Evolutionary conservation across 2,113 vertebrate genomes (phyloP), one percentile per base, ranked within the genome.

Genomic region (Solea senegalensis): DNA sequence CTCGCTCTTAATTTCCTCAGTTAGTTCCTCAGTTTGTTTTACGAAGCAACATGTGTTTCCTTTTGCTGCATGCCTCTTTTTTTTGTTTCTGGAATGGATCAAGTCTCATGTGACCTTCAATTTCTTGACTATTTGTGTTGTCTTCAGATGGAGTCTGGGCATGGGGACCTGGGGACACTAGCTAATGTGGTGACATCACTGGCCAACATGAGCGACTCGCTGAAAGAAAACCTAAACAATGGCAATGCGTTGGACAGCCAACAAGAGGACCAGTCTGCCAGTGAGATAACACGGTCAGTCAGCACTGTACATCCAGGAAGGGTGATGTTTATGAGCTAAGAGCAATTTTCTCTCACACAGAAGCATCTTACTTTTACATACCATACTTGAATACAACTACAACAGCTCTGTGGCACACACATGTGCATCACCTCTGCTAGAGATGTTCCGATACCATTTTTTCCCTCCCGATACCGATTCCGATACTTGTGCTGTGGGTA

Each of bases 181-280:
- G 98, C 97, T 78, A 99, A 97, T 73, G 98, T 99, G 62, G 97
- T 99, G 82, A 97, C 97, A 8, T 99, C 98, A 51, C 92, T 99
- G 75, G 97, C 97, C 82, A 97, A 94, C 86, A 93, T 99, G 58
- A 96, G 91, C n/a, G 92, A 93, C 50, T 90, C 91, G 2, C 81
- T 94, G 0, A 91, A 80, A 72, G 96, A 97, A 65, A 96, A 95
- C 43, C 87, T 97, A 62, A 98, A 95, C 93, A 98, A 98, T 15
- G 95, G 97, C 4, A 95, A 98, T 77, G 87, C 94, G 64, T 92
- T 95, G 14, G 95, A 97, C 84, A 87, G 94, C 80, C 95, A 95
- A 52, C 95, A 95, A 11, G 96, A 96, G 85, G 95, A 96, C 79
- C 95, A 97, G 66, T 96, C 96, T 8, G 90, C 97, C 61, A 98